These are phyloP conservation scores for Apodemus agrarius DNA, from an alignment of 2,797 vertebrate species.

Conservation along the genomic window DNA sequence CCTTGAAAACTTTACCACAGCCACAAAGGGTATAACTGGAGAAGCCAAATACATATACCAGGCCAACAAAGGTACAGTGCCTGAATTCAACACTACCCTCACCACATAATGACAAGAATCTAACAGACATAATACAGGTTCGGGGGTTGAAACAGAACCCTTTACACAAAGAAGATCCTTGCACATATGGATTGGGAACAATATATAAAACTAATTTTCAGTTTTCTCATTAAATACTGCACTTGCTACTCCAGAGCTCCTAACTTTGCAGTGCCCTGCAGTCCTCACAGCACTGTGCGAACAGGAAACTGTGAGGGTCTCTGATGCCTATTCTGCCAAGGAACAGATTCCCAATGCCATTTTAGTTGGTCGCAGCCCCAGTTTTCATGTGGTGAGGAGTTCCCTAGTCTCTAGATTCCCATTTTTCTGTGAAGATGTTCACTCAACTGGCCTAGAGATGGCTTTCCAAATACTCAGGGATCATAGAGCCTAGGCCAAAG, in stretches of 20 bases:
- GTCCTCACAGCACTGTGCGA: background rate
- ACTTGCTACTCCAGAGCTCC: background rate
- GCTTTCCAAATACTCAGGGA: background rate
- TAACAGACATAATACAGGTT: background rate
- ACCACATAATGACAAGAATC: background rate
- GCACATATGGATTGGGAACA: background rate
- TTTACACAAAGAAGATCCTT: background rate
- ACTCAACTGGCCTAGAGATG: background rate
- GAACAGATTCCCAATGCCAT: rapidly evolving
- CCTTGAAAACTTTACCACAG: background rate
- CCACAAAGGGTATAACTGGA: background rate
- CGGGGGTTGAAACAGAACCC: background rate
- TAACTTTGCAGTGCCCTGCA: background rate
- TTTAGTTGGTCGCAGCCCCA: background rate
- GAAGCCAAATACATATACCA: background rate
- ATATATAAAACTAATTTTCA: background rate
- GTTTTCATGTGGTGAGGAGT: background rate
- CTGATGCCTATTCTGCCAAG: background rate
- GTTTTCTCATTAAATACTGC: background rate
- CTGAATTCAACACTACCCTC: background rate
- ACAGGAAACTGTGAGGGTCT: background rate
- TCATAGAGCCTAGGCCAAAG: background rate
- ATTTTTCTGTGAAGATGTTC: slow-evolving; percentile 38
- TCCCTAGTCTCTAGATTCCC: background rate
- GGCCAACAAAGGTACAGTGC: background rate